These are phyloP conservation scores for Ephialtes manifestator DNA, from an alignment of 2,888 invertebrate genomes.

Conservation along the genomic window DNA sequence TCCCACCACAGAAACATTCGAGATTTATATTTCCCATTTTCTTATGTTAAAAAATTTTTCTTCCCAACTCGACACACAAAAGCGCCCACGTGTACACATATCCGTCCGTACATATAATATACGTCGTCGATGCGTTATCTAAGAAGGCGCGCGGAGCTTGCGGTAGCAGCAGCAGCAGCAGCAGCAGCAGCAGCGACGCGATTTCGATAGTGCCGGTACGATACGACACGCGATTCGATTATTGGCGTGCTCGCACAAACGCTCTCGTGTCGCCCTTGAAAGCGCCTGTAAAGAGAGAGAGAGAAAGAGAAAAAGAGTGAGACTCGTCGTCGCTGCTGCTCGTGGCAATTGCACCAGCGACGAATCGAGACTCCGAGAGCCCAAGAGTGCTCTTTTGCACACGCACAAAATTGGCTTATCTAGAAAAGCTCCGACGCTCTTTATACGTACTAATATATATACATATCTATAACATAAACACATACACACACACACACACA, in stretches of 20 bases:
- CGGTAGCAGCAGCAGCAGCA: too few species aligned
- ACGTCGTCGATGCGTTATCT: conserved; percentile 71
- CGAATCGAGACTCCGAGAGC: conserved; percentile 7
- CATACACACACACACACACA: background rate
- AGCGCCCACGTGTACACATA: conserved; percentile 22
- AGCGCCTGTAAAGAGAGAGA: conserved; percentile 10
- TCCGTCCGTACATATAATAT: conserved; percentile 26
- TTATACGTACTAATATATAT: background rate
- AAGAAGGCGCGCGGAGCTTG: conserved; percentile 71
- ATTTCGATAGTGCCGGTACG: conserved; percentile 71
- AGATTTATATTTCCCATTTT: background rate
- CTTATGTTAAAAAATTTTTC: background rate
- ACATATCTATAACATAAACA: background rate
- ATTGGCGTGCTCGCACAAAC: conserved; percentile 50
- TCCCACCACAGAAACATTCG: background rate
- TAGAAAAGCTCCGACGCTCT: conserved; percentile 16
- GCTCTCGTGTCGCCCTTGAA: conserved; percentile 63
- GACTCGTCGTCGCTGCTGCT: background rate
- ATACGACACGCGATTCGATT: conserved; percentile 71
- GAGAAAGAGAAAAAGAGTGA: background rate
- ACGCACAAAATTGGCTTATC: conserved; percentile 52
- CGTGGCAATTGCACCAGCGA: conserved; percentile 5
- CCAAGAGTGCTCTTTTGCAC: background rate
- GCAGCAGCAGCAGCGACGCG: conserved; percentile 62
- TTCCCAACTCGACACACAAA: background rate